Evolutionary conservation across 2,888 invertebrate genomes (phyloP), one percentile per base, ranked within the genome.

Genomic region (Timandra comae): DNA sequence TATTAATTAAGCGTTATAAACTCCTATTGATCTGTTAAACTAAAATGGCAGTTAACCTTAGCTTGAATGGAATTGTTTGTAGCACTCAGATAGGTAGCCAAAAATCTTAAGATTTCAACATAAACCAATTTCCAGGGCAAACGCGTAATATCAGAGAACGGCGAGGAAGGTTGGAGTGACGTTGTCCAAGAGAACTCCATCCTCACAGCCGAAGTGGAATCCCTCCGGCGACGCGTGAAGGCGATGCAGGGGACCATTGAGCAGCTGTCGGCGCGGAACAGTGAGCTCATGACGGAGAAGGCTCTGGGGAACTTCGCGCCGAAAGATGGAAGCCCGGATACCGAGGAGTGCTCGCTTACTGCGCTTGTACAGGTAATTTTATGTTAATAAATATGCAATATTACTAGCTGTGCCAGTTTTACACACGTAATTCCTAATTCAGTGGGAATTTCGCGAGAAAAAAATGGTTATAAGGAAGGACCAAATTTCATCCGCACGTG

Each of bases 131-230:
- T 25, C 1, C 64, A 92, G 94, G 98, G 98, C 38, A 96, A 97
- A 86, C 89, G 97, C 41, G 88, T 94, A 7, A 88, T 97, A 23
- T 91, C 93, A 38, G 92, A 92, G 51, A 96, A 97, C 69, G 98
- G 98, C 2, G 90, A 91, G 43, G 93, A 95, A 58, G 89, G 91
- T 20, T 91, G 97, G 52, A 97, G 97, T 55, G 99, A 99, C 68
- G 95, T 98, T 78, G 97, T 93, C 66, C 94, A 97, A 66, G 99
- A 99, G 84, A 98, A 98, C 77, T 93, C 92, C 12, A 93, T 98
- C 90, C 87, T 98, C 1, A 91, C 93, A 52, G 91, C 92, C 30
- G 98, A 99, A 72, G 91, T 95, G 42, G 94, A 94, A 59, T 93
- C 95, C 44, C 84, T 98, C 20, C 87, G 96, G 26, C 93, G 94